Conservation (phyloP, 23 tunicate species). For the Phallusia fumigata region DNA sequence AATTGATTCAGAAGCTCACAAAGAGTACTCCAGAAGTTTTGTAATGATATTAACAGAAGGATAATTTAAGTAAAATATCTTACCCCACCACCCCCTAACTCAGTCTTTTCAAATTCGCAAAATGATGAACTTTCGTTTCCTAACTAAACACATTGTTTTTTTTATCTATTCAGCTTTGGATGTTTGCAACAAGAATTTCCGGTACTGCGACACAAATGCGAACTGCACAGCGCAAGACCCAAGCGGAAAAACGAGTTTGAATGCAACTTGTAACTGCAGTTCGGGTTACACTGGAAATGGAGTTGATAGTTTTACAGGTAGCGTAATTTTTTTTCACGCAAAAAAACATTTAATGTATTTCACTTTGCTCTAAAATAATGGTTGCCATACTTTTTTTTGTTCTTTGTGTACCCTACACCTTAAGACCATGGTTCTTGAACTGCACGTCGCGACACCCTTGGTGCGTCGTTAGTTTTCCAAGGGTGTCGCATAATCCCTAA, state of each 20-base stretch:
- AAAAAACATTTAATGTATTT: neutral
- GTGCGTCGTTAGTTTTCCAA: too few relatives aligned
- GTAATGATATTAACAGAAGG: too few relatives aligned
- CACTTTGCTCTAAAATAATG: neutral
- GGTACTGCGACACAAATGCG: slow-evolving; percentile 19
- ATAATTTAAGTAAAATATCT: too few relatives aligned
- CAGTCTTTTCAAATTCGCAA: too few relatives aligned
- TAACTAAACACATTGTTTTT: neutral
- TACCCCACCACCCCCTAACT: too few relatives aligned
- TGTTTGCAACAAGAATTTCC: slow-evolving; percentile 15
- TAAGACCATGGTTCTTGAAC: neutral
- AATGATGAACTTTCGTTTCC: too few relatives aligned
- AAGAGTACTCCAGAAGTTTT: too few relatives aligned
- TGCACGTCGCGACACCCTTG: too few relatives aligned
- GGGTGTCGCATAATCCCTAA: too few relatives aligned
- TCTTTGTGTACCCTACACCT: too few relatives aligned
- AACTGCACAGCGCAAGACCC: slow-evolving; percentile 20
- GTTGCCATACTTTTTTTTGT: neutral
- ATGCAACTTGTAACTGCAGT: slow-evolving; percentile 21
- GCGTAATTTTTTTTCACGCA: too few relatives aligned
- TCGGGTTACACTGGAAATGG: slow-evolving; percentile 15
- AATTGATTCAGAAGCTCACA: too few relatives aligned
- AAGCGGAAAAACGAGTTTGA: neutral
- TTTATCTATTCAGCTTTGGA: slow-evolving; percentile 22
- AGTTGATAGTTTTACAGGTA: neutral